These are phyloP conservation scores for Psephotus haematonotus DNA, from an alignment of 2,113 vertebrate genomes.

Conservation along the genomic window DNA sequence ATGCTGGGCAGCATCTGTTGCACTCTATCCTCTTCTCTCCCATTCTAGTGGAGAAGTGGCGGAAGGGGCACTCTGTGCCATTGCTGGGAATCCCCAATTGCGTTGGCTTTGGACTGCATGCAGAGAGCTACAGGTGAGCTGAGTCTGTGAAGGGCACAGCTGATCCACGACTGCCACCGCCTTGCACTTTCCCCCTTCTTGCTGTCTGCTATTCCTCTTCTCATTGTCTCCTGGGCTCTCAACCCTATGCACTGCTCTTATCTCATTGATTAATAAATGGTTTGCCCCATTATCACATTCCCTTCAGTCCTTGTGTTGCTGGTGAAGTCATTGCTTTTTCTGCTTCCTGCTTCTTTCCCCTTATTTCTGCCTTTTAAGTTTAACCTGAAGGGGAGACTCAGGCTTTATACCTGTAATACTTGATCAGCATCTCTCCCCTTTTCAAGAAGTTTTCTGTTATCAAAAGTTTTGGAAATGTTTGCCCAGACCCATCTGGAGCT, in stretches of 20 bases:
- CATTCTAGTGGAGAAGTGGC: constrained; percentile 89
- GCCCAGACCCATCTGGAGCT: not conserved
- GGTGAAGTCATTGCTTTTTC: not conserved
- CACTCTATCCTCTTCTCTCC: not conserved
- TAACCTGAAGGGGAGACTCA: not conserved
- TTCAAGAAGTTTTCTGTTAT: not conserved
- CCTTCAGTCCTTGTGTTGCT: not conserved
- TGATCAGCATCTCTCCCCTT: not conserved
- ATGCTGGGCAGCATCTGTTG: not conserved
- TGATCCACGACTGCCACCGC: not conserved
- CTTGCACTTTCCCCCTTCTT: not conserved
- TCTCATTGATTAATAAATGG: not conserved
- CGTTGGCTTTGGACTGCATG: constrained; percentile 86
- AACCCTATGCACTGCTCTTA: not conserved
- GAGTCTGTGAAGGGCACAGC: not conserved
- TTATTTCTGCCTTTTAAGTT: not conserved
- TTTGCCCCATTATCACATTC: not conserved
- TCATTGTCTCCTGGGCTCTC: not conserved
- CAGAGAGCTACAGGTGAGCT: constrained; percentile 85
- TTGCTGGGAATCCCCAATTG: constrained; percentile 88
- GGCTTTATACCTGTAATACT: not conserved
- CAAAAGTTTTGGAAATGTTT: not conserved
- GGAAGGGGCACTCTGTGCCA: constrained; percentile 76
- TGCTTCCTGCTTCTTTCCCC: not conserved
- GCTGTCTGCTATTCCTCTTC: not conserved